These are phyloP conservation scores for Mayetiola destructor DNA, from an alignment of 2,888 invertebrate genomes.

Conservation along the genomic window DNA sequence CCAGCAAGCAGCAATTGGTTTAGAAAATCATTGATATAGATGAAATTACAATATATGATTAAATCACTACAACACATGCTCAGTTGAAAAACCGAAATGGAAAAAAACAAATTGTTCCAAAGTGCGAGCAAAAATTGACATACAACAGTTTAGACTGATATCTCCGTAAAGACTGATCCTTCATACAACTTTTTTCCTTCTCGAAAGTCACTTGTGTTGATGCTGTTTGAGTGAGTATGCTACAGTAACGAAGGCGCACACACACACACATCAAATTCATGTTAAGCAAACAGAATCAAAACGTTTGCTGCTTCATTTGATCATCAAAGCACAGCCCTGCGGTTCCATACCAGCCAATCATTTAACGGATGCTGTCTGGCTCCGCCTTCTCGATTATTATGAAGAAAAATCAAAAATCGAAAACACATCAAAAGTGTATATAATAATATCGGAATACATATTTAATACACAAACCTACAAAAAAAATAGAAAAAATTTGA, in stretches of 20 bases:
- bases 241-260: background rate
- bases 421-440: no score
- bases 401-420: background rate
- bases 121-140: background rate
- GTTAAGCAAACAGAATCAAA: background rate
- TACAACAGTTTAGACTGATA: constrained; percentile 18
- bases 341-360: constrained; percentile 4
- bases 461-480: no score
- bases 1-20: no score
- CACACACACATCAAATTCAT: background rate
- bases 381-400: constrained; percentile 8
- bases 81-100: background rate
- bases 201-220: background rate
- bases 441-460: no score
- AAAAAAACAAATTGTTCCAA: background rate
- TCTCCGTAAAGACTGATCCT: constrained; percentile 20
- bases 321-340: background rate
- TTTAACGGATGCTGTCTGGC: background rate
- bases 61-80: background rate
- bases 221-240: background rate
- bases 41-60: background rate
- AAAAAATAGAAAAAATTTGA: no score
- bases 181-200: constrained; percentile 10
- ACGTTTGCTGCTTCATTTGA: background rate
- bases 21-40: background rate